Percentiles rank a stretch among this genome's conserved stretches.
Conservation (phyloP, 2,113 vertebrate genomes). For the Onychostoma macrolepis region DNA sequence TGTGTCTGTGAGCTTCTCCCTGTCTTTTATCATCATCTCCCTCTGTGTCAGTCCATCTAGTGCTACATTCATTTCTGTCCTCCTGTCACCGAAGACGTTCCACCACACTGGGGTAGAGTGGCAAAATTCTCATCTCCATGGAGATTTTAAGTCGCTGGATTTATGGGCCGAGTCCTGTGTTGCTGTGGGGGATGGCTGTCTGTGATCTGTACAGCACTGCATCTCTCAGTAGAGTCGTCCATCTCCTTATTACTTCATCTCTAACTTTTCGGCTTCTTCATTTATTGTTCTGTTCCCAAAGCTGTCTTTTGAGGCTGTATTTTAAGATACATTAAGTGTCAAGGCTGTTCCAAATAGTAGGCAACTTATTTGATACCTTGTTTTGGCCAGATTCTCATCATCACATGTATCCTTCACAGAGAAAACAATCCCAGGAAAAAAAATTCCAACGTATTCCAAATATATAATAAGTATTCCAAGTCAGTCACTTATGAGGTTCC, state of each 20-base stretch:
- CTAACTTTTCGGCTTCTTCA: conserved; percentile 18
- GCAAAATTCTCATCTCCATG: conserved; percentile 59
- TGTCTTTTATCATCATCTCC: conserved; percentile 13
- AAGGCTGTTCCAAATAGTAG: background rate
- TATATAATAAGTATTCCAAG: background rate
- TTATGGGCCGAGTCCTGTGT: conserved; percentile 52
- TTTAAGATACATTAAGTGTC: background rate
- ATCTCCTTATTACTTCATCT: conserved; percentile 42
- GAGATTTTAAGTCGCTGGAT: conserved; percentile 46
- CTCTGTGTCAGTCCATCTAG: conserved; percentile 24
- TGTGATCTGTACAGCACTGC: conserved; percentile 39
- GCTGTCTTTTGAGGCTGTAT: background rate
- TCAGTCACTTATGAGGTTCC: background rate
- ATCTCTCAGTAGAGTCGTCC: conserved; percentile 19
- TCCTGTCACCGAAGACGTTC: conserved; percentile 20
- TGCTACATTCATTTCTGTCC: conserved; percentile 29
- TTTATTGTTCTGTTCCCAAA: background rate
- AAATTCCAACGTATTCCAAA: background rate
- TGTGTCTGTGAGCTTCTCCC: background rate
- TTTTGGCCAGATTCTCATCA: background rate
- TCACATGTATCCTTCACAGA: background rate
- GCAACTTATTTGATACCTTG: background rate
- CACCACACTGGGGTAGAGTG: conserved; percentile 41
- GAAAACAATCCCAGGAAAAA: background rate
- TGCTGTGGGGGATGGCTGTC: conserved; percentile 34